phyloP scores from a whole-genome alignment of 2,888 invertebrate species.

The Parnassius apollo region DNA sequence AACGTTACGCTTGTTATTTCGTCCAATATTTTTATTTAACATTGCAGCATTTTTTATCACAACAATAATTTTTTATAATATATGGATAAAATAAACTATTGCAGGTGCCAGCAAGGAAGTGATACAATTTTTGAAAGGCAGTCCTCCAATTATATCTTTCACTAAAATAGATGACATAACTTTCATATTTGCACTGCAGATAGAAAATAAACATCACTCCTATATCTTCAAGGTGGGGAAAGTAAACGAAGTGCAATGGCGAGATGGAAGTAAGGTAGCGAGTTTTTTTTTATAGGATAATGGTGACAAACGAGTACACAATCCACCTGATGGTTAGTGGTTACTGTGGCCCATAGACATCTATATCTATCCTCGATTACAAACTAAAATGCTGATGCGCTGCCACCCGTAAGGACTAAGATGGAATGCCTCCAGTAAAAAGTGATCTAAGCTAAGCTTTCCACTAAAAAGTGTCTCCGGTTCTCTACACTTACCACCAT shows the following conservation, averaged over 20 bases:
- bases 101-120: constrained; percentile 48
- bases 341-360: no score
- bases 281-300: no score
- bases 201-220: constrained; percentile 36
- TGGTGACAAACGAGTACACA: no score
- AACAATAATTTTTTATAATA: background rate
- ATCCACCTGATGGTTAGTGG: no score
- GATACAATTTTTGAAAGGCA: constrained; percentile 39
- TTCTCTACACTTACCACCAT: no score
- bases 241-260: constrained; percentile 49
- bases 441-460: no score
- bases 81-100: constrained; percentile 15
- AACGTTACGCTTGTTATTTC: background rate
- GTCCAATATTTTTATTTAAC: background rate
- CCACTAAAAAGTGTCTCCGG: no score
- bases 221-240: constrained; percentile 50
- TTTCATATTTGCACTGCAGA: constrained; percentile 44
- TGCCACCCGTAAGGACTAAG: no score
- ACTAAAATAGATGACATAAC: constrained; percentile 46
- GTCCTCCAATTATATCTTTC: constrained; percentile 49
- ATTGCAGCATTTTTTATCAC: background rate
- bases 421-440: no score
- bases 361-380: no score
- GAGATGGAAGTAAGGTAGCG: constrained; percentile 58
- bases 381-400: no score